Percentiles rank a stretch among this genome's conserved stretches.
These are phyloP conservation scores for Paedocypris sp. DNA, from an alignment of 2,113 vertebrate genomes.

Conservation along the genomic window DNA sequence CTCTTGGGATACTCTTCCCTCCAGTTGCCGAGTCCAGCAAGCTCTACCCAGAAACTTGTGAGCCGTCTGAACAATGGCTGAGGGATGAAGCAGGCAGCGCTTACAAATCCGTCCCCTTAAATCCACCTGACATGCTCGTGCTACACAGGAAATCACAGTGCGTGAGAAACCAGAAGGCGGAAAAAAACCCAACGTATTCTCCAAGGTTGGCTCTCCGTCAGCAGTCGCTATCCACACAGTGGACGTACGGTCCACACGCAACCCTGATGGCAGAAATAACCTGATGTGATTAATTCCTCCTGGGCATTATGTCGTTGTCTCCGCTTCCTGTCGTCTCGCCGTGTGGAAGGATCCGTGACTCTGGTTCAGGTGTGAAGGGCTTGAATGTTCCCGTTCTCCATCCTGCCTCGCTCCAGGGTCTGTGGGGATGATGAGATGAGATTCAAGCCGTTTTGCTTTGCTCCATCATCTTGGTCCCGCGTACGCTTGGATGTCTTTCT, in stretches of 20 bases:
- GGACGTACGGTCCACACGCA: too few relatives aligned
- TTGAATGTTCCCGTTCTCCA: not conserved
- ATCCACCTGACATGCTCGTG: constrained; percentile 23
- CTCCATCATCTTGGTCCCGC: constrained; percentile 19
- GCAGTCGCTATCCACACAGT: constrained; percentile 31
- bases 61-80: not conserved
- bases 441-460: constrained; percentile 17
- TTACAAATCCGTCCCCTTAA: constrained; percentile 12
- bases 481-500: constrained; percentile 27
- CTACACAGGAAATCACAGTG: constrained; percentile 2
- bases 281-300: constrained; percentile 25
- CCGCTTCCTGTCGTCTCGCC: constrained; percentile 16
- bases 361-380: constrained; percentile 12
- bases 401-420: not conserved
- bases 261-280: constrained; percentile 17
- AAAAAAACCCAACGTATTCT: constrained; percentile 8
- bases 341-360: constrained; percentile 22
- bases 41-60: constrained; percentile 38
- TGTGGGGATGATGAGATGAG: not conserved
- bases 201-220: constrained; percentile 15
- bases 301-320: not conserved
- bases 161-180: constrained; percentile 21
- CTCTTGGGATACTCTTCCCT: constrained; percentile 5
- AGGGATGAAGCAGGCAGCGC: constrained; percentile 20
- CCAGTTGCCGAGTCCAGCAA: constrained; percentile 4